Conservation (phyloP, 2,797 vertebrate genomes). For the Smutsia temminckii region DNA sequence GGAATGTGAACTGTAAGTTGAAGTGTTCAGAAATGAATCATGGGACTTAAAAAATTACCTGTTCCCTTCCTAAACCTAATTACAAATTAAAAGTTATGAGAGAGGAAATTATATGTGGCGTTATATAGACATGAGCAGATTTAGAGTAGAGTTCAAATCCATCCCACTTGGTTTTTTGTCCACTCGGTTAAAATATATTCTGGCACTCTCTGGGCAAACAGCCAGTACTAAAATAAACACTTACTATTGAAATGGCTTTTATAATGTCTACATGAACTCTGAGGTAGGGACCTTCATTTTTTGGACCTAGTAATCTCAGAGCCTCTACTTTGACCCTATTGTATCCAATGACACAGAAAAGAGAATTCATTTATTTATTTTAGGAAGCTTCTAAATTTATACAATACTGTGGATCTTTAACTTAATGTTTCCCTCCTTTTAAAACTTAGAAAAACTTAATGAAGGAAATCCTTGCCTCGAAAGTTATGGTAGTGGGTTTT, state of each 20-base stretch:
- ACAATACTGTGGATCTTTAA: neutral
- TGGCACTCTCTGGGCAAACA: slow-evolving; percentile 71
- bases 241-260: slow-evolving; percentile 60
- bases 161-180: slow-evolving; percentile 63
- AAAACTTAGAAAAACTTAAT: slow-evolving; percentile 41
- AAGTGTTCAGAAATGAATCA: slow-evolving; percentile 3
- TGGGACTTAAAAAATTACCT: neutral
- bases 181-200: slow-evolving; percentile 73
- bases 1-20: neutral
- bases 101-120: slow-evolving; percentile 55
- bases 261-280: slow-evolving; percentile 57
- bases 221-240: slow-evolving; percentile 73
- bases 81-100: slow-evolving; percentile 49
- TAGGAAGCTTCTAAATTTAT: slow-evolving; percentile 46
- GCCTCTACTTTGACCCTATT: slow-evolving; percentile 42
- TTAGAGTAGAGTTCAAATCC: slow-evolving; percentile 70
- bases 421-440: neutral
- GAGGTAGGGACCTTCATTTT: slow-evolving; percentile 54
- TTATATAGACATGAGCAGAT: slow-evolving; percentile 67
- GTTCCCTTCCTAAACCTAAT: slow-evolving; percentile 43
- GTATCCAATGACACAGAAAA: slow-evolving; percentile 18
- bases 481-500: neutral
- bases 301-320: slow-evolving; percentile 52
- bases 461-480: slow-evolving; percentile 31
- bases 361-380: neutral